Evolutionary conservation across 2,888 invertebrate species (phyloP).

Genomic region (Callimorpha dominula): DNA sequence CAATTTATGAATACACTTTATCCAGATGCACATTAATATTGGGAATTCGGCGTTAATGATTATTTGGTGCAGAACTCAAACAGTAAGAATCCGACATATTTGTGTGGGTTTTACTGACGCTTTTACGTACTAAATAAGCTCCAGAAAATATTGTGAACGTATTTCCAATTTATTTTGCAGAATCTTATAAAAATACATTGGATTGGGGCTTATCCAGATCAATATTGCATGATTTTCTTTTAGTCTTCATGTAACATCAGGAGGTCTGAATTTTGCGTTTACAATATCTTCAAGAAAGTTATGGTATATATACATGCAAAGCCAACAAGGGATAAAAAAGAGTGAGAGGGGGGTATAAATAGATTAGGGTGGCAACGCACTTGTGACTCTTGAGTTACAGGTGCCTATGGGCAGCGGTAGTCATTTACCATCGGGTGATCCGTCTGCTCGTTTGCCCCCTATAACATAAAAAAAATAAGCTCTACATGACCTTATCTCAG

Average conservation of each 20-base stretch:
- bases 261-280: no score
- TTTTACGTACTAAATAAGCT: conserved; percentile 15
- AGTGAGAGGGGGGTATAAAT: no score
- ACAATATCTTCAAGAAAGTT: no score
- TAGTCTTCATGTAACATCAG: neutral
- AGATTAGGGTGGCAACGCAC: no score
- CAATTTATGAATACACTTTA: conserved; percentile 1
- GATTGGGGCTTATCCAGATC: neutral
- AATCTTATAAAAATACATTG: neutral
- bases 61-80: conserved; percentile 3
- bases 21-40: conserved; percentile 2
- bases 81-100: neutral
- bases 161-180: conserved; percentile 1
- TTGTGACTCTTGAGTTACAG: no score
- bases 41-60: neutral
- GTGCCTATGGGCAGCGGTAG: no score
- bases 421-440: no score
- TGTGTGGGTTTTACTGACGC: conserved; percentile 2
- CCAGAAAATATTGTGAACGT: neutral
- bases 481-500: no score
- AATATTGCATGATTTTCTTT: neutral
- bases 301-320: no score
- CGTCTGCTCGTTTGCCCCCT: no score
- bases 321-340: no score
- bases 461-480: no score